Conservation (phyloP, 2,797 vertebrate species). For the Eupleurogrammus muticus region DNA sequence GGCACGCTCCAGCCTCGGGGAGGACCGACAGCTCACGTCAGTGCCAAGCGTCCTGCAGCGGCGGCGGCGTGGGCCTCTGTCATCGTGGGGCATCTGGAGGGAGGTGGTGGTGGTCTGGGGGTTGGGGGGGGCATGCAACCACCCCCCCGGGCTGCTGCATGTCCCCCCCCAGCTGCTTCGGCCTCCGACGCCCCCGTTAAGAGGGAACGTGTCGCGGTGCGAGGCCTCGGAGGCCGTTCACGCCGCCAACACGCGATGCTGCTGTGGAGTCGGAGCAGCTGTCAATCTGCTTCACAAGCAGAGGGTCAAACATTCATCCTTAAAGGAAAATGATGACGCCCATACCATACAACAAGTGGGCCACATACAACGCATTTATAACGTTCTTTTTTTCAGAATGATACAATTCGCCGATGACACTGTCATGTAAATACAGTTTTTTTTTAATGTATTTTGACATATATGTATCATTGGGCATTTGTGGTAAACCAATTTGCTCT, state of each 20-base stretch:
- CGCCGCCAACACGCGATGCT: slow-evolving; percentile 11
- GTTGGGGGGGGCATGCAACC: not conserved
- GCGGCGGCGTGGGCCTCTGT: slow-evolving; percentile 78
- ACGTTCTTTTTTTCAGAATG: too few species aligned
- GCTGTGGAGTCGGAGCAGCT: slow-evolving; percentile 31
- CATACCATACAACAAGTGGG: too few species aligned
- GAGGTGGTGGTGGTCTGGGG: slow-evolving; percentile 14
- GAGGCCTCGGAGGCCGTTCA: slow-evolving; percentile 36
- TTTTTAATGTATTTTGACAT: too few species aligned
- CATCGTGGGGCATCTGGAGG: slow-evolving; percentile 80
- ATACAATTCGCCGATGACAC: too few species aligned
- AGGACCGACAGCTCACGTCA: slow-evolving; percentile 88
- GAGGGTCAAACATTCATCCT: too few species aligned
- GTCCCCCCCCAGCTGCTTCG: slow-evolving; percentile 64
- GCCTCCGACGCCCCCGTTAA: slow-evolving; percentile 31
- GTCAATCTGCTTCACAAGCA: slow-evolving; percentile 38
- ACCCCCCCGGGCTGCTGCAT: slow-evolving; percentile 39
- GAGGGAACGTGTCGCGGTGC: slow-evolving; percentile 48
- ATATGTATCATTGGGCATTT: too few species aligned
- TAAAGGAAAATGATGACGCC: too few species aligned
- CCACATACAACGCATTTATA: too few species aligned
- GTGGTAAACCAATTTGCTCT: too few species aligned
- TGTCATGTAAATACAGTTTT: too few species aligned
- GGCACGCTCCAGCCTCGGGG: slow-evolving; percentile 88
- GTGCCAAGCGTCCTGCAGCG: slow-evolving; percentile 85